phyloP scores from a whole-genome alignment of 2,888 invertebrate species.

The Nematopogon swammerdamellus region DNA sequence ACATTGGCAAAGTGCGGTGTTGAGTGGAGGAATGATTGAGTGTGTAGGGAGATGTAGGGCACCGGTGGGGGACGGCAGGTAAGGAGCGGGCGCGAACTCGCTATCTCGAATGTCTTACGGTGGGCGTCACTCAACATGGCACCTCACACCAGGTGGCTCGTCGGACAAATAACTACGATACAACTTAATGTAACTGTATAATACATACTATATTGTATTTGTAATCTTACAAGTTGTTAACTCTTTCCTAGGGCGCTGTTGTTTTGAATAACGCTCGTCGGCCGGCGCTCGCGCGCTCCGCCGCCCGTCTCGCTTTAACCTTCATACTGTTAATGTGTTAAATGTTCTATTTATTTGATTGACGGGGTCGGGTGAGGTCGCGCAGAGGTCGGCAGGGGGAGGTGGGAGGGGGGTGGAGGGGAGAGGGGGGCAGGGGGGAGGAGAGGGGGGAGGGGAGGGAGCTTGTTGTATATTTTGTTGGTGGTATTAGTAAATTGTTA shows the following conservation, averaged over 20 bases:
- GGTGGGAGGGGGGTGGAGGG: no score
- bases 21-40: no score
- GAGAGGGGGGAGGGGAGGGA: no score
- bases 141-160: background rate
- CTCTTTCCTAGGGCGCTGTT: constrained; percentile 56
- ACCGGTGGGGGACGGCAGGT: no score
- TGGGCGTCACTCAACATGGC: no score
- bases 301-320: constrained; percentile 2
- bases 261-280: constrained; percentile 33
- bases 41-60: no score
- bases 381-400: no score
- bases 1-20: no score
- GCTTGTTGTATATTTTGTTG: constrained; percentile 2
- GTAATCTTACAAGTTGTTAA: constrained; percentile 41
- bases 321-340: constrained; percentile 1
- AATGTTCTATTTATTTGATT: constrained; percentile 3
- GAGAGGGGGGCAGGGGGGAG: no score
- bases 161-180: background rate
- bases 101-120: no score
- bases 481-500: constrained; percentile 10
- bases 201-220: background rate
- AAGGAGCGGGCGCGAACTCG: no score
- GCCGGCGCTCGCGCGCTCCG: constrained; percentile 17
- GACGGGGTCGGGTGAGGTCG: background rate
- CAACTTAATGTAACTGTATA: background rate